Evolutionary conservation across 2,797 vertebrate genomes (phyloP).

Genomic region (Acestrorhynchus altus): DNA sequence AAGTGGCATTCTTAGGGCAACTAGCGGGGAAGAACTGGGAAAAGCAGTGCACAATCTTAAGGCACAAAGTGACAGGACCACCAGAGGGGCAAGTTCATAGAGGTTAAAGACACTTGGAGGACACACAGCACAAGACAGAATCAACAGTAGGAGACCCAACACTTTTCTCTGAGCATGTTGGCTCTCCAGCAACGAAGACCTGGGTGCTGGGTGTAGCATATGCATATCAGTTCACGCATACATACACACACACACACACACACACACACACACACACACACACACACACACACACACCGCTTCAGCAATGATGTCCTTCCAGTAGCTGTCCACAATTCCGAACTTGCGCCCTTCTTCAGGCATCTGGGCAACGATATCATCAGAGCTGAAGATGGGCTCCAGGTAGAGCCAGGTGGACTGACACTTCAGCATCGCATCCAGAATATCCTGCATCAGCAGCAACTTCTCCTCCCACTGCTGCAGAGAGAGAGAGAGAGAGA

Average conservation of each 20-base stretch:
- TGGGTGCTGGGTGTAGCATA: no score
- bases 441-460: conserved; percentile 86
- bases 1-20: no score
- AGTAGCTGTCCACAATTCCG: conserved; percentile 81
- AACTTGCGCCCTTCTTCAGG: conserved; percentile 92
- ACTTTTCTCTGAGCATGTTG: no score
- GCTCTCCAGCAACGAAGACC: no score
- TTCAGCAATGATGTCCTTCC: conserved; percentile 87
- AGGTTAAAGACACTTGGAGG: no score
- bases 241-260: background rate
- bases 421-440: conserved; percentile 89
- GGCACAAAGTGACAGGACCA: no score
- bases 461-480: conserved; percentile 91
- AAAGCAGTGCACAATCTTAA: no score
- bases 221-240: no score
- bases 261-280: conserved; percentile 28
- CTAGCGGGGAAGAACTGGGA: no score
- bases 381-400: conserved; percentile 94
- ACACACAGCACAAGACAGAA: no score
- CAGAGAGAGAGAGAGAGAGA: conserved; percentile 9
- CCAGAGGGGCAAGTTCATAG: no score
- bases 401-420: conserved; percentile 92
- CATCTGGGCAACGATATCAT: conserved; percentile 94
- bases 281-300: conserved; percentile 75
- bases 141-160: no score